phyloP scores from a whole-genome alignment of 2,888 invertebrate species.

The Globia sparganii region DNA sequence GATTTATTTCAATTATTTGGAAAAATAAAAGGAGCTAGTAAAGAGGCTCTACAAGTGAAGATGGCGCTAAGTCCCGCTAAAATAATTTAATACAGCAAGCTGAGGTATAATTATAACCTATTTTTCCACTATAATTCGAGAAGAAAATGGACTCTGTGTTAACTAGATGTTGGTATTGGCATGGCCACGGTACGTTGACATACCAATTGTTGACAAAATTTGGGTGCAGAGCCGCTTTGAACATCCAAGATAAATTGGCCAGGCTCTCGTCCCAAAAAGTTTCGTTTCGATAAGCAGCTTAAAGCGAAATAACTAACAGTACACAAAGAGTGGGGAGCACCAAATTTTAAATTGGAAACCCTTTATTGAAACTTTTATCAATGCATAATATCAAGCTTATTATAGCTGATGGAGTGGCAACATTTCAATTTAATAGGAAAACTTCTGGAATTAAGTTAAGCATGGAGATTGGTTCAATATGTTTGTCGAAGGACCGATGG shows the following conservation, averaged over 20 bases:
- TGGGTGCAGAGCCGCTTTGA: neutral
- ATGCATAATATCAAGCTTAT: conserved; percentile 31
- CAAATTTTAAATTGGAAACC: conserved; percentile 34
- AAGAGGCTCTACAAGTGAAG: neutral
- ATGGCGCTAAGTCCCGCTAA: neutral
- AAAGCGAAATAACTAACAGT: conserved; percentile 26
- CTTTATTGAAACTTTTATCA: conserved; percentile 44
- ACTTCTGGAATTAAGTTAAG: conserved; percentile 10
- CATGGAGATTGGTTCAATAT: neutral
- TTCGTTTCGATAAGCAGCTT: conserved; percentile 23
- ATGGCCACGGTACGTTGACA: neutral
- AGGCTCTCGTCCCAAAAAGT: conserved; percentile 12
- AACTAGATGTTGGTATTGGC: neutral
- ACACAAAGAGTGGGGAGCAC: neutral
- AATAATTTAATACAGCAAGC: neutral
- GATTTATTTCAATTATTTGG: no score
- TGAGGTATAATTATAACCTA: neutral
- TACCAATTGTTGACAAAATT: neutral
- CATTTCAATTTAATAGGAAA: neutral
- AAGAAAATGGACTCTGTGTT: neutral
- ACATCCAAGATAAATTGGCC: conserved; percentile 10
- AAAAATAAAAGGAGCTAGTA: neutral
- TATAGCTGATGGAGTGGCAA: conserved; percentile 9
- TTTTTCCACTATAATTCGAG: neutral
- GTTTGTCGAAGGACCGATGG: neutral